These are phyloP conservation scores for Eledone cirrhosa DNA, from an alignment of 2,888 invertebrate species.

Conservation along the genomic window DNA sequence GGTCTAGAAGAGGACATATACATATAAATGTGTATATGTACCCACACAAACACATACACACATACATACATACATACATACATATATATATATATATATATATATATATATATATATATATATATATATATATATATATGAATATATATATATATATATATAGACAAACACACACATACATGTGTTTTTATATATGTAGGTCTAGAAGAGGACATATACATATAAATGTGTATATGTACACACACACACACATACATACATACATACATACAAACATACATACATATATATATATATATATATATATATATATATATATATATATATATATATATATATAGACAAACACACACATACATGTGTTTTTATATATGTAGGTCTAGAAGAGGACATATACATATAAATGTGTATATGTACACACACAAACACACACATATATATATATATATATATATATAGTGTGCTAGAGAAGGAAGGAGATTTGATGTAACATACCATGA, in stretches of 20 bases:
- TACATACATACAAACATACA: not conserved
- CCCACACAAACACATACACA: not conserved
- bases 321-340: not conserved
- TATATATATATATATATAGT: not conserved
- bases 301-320: not conserved
- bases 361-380: too few species aligned
- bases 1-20: not conserved
- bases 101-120: not conserved
- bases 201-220: not conserved
- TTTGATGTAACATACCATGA: too few species aligned
- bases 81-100: slow-evolving; percentile 2
- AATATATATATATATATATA: slow-evolving; percentile 1
- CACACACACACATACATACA: not conserved
- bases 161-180: not conserved
- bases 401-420: not conserved
- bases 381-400: too few species aligned
- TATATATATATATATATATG: slow-evolving; percentile 2
- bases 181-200: not conserved
- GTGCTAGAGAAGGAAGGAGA: too few species aligned
- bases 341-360: not conserved
- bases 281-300: slow-evolving; percentile 2
- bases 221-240: not conserved
- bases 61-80: not conserved
- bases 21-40: not conserved
- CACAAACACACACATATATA: not conserved